phyloP scores from a whole-genome alignment of 2,797 vertebrate species.

The Poecilia velifera region DNA sequence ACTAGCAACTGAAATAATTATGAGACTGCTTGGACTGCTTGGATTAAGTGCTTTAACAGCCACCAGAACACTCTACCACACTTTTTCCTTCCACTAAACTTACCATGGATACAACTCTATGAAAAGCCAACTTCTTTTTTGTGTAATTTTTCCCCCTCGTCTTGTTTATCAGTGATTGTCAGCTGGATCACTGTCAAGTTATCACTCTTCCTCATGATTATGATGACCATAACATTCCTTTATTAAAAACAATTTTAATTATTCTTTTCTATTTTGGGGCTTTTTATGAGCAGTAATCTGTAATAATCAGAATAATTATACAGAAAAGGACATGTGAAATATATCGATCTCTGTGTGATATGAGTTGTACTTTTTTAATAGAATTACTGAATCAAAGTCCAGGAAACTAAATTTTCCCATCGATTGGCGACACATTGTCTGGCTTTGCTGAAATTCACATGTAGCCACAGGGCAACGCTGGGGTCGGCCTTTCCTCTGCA shows the following conservation, averaged over 20 bases:
- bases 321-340: background rate
- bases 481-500: conserved; percentile 15
- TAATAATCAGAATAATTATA: background rate
- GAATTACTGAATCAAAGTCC: background rate
- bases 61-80: background rate
- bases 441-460: conserved; percentile 1
- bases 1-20: background rate
- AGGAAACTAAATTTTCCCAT: background rate
- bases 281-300: background rate
- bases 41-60: background rate
- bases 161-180: background rate
- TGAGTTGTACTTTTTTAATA: background rate
- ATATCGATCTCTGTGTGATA: background rate
- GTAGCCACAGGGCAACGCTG: conserved; percentile 3
- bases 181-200: background rate
- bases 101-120: background rate
- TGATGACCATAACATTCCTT: background rate
- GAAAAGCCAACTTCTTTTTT: background rate
- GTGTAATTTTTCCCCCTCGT: background rate
- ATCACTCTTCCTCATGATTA: background rate
- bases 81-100: too few species aligned
- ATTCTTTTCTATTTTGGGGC: background rate
- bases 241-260: background rate
- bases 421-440: conserved; percentile 1
- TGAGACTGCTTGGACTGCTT: too few species aligned